Evolutionary conservation across 2,888 invertebrate genomes (phyloP), one percentile per base, ranked within the genome.

Genomic region (Steinernema hermaphroditum): DNA sequence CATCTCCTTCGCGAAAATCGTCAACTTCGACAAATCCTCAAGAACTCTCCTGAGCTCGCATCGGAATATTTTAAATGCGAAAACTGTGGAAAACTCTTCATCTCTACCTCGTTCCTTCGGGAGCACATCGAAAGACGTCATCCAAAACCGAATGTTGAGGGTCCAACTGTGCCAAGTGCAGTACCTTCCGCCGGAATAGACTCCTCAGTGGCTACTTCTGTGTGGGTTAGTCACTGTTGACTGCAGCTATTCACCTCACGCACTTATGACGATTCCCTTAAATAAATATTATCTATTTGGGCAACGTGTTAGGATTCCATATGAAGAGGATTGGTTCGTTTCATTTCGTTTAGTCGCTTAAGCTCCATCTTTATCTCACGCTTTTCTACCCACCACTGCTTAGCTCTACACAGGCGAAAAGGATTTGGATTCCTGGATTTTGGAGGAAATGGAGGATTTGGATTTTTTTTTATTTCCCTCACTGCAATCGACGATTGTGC

Each of bases 41-140:
- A 50, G 24, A 50, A 50, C 50, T 50, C 50, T 24, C 50, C 50
- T 22, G 50, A 50, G 12, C 8, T 50, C 22, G n/a, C 50, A 1
- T 24, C 50, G 24, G 50, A 50, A 22, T 50, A 22, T 24, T 50
- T 50, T 24, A 50, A 50, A 50, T 50, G 50, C 24, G 50, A 50
- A 9, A 19, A 50, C 24, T 50, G 50, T 22, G 50, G 22, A 19
- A 50, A 50, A 24, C 24, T 50, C 22, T 50, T 50, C 50, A 50
- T 50, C 24, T 50, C 50, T 12, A 50, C 24, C 22, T 22, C 19
- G 2, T 50, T 50, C 50, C 50, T 50, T 2, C 50, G 50, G 24
- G 50, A 50, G 9, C 50, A 50, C 50, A 19, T 50, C 2, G 50
- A 50, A 50, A n/a, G 50, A 12, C 50, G 50, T 22, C 50, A 50